A percentile compares a stretch with the other conserved stretches of the same genome.
These are phyloP conservation scores for Prunella himalayana DNA, from an alignment of 2,113 vertebrate species.

Conservation along the genomic window DNA sequence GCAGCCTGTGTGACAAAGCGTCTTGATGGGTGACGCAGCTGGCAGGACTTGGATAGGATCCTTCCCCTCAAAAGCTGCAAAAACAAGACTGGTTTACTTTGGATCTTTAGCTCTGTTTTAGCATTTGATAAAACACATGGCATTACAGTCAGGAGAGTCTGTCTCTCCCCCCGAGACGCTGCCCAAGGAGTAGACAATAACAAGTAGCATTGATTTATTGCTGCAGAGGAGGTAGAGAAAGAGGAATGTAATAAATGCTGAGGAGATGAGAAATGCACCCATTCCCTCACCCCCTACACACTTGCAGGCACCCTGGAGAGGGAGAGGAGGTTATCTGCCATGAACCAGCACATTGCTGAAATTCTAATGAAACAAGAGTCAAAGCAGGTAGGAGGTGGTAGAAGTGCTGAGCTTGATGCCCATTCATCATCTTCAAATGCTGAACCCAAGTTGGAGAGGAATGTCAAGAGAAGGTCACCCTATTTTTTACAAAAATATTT, in stretches of 20 bases:
- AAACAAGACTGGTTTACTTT: background rate
- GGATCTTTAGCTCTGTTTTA: background rate
- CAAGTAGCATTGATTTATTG: constrained; percentile 30
- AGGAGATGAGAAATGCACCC: constrained; percentile 27
- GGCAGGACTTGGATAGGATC: background rate
- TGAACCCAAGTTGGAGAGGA: constrained; percentile 35
- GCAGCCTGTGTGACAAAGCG: rapidly evolving
- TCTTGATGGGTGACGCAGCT: background rate
- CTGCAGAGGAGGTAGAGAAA: constrained; percentile 40
- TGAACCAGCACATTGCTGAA: constrained; percentile 29
- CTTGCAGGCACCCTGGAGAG: background rate
- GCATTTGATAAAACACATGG: background rate
- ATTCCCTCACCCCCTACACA: constrained; percentile 6
- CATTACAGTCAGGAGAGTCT: background rate
- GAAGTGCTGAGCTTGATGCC: constrained; percentile 57
- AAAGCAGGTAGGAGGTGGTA: constrained; percentile 51
- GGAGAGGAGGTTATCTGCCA: constrained; percentile 19
- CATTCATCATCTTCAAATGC: constrained; percentile 58
- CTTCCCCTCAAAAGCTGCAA: background rate
- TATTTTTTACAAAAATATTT: constrained; percentile 48
- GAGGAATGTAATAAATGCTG: constrained; percentile 52
- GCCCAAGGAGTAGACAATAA: background rate
- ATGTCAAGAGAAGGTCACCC: constrained; percentile 32
- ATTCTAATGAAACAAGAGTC: constrained; percentile 58
- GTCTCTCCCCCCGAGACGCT: background rate